These are phyloP conservation scores for Theodoxus fluviatilis DNA, from an alignment of 2,888 invertebrate species.

Conservation along the genomic window DNA sequence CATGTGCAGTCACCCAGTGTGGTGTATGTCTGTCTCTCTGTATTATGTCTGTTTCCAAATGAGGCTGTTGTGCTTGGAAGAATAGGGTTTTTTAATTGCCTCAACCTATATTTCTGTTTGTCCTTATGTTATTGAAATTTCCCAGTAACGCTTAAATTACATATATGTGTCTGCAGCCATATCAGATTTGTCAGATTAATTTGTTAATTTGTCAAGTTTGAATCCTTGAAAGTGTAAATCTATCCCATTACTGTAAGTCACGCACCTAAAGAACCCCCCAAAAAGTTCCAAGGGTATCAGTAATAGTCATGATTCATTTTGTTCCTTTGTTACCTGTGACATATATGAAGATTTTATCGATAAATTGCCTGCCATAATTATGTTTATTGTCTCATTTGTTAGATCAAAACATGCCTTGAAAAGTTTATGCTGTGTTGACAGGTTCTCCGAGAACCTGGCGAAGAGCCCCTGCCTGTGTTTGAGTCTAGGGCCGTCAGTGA, in stretches of 20 bases:
- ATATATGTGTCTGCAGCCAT: too few species aligned
- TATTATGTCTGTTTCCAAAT: neutral
- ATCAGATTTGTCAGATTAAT: too few species aligned
- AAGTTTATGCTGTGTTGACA: conserved; percentile 27
- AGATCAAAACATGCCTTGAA: neutral
- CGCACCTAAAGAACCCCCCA: too few species aligned
- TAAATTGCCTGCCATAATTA: neutral
- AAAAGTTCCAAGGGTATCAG: neutral
- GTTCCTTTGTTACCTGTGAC: conserved; percentile 17
- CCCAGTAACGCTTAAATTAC: too few species aligned
- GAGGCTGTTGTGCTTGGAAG: too few species aligned
- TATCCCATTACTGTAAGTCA: too few species aligned
- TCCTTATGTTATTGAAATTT: too few species aligned
- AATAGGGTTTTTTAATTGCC: too few species aligned
- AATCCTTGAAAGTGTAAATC: too few species aligned
- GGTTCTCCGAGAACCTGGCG: conserved; percentile 40
- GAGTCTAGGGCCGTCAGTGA: conserved; percentile 37
- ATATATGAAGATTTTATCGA: neutral
- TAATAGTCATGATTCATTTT: neutral
- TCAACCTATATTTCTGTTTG: too few species aligned
- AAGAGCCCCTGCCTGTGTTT: conserved; percentile 42
- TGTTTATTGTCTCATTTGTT: neutral
- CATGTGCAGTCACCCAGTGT: neutral
- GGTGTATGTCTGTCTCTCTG: neutral
- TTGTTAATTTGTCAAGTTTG: too few species aligned